Percentiles rank a stretch among this genome's conserved stretches.
Evolutionary conservation across 2,888 invertebrate species (phyloP).

Genomic region (Dynastes grantii): DNA sequence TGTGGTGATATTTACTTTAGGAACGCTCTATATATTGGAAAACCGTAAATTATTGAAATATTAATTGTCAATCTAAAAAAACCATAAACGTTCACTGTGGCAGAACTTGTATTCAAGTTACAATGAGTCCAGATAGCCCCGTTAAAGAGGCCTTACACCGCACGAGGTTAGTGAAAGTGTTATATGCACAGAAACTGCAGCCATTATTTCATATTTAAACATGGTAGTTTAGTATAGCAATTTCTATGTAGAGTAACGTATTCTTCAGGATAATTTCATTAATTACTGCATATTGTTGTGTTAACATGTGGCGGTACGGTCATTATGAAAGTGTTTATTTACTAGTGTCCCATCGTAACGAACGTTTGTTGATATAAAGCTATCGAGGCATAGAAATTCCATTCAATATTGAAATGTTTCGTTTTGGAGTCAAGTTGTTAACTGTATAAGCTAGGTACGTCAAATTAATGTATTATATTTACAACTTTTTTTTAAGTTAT

Average conservation of each 20-base stretch:
- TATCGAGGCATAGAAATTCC: constrained; percentile 3
- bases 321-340: background rate
- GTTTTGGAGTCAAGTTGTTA: too few species aligned
- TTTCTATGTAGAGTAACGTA: constrained; percentile 19
- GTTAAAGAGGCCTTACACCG: constrained; percentile 33
- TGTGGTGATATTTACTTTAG: too few species aligned
- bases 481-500: too few species aligned
- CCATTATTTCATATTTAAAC: constrained; percentile 31
- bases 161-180: constrained; percentile 45
- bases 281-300: background rate
- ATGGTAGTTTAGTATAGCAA: constrained; percentile 21
- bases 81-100: background rate
- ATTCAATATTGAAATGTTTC: background rate
- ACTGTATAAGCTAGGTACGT: too few species aligned
- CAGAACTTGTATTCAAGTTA: background rate
- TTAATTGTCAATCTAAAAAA: too few species aligned
- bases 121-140: constrained; percentile 11
- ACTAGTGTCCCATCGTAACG: background rate
- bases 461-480: too few species aligned
- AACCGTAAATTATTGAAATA: too few species aligned
- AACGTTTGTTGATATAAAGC: background rate
- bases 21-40: too few species aligned
- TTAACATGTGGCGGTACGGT: background rate
- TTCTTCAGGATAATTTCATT: background rate
- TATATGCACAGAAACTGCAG: constrained; percentile 34